phyloP scores from a whole-genome alignment of 1,140 invertebrate genomes.

The Acyrthosiphon pisum region DNA sequence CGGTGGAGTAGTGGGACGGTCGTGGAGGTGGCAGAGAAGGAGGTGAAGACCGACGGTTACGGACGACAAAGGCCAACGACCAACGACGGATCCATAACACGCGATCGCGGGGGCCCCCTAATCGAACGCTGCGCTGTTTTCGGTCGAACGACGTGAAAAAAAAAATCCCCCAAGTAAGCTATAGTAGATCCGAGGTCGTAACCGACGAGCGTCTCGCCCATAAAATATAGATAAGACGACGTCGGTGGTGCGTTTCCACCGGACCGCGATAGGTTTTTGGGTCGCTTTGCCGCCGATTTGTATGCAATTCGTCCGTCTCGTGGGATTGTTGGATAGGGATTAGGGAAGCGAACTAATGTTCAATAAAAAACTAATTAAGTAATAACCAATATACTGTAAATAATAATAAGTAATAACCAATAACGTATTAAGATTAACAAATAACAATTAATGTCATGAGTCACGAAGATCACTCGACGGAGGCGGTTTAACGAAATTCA shows the following conservation, averaged over 20 bases:
- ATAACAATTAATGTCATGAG: background rate
- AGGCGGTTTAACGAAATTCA: background rate
- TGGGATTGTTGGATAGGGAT: background rate
- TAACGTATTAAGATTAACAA: background rate
- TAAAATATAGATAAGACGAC: background rate
- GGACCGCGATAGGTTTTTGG: background rate
- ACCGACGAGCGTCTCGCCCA: background rate
- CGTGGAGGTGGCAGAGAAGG: background rate
- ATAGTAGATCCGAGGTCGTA: background rate
- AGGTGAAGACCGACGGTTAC: background rate
- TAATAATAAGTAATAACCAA: background rate
- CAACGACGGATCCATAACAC: background rate
- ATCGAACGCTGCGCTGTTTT: background rate
- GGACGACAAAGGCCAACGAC: background rate
- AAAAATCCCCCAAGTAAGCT: no score
- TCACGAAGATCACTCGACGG: background rate
- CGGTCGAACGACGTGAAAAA: background rate
- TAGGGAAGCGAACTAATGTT: background rate
- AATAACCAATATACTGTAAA: background rate
- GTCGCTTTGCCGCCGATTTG: background rate
- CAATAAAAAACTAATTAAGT: background rate
- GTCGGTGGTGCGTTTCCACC: background rate
- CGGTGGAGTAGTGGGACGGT: background rate
- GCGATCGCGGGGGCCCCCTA: background rate
- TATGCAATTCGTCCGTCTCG: background rate